A percentile compares a stretch with the other conserved stretches of the same genome.
Evolutionary conservation across 2,888 invertebrate species (phyloP).

Genomic region (Teleiodes luculella): DNA sequence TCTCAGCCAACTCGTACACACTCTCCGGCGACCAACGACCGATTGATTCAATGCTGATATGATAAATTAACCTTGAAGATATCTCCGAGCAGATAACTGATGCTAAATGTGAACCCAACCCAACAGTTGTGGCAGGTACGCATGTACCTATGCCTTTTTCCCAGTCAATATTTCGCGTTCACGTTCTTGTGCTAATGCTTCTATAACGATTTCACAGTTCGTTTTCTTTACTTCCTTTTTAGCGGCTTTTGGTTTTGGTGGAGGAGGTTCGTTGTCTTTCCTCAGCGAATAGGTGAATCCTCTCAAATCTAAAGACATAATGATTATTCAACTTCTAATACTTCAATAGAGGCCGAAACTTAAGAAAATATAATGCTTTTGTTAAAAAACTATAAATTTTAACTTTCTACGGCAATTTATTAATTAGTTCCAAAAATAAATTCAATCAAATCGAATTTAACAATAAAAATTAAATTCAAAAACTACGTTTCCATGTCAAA

Average conservation of each 20-base stretch:
- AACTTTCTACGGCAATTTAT: too few species aligned
- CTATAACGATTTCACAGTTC: neutral
- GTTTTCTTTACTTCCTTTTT: neutral
- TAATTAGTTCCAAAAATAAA: too few species aligned
- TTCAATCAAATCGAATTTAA: too few species aligned
- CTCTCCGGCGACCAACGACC: neutral
- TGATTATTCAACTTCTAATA: neutral
- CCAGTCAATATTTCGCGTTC: neutral
- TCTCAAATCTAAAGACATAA: neutral
- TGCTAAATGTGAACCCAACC: too few species aligned
- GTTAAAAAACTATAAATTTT: too few species aligned
- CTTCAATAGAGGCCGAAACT: neutral
- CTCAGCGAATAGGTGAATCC: neutral
- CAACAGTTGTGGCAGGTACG: too few species aligned
- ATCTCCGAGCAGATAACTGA: too few species aligned
- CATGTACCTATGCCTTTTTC: neutral
- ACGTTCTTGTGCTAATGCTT: neutral
- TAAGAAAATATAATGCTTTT: neutral
- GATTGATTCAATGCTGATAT: neutral
- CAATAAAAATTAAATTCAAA: too few species aligned
- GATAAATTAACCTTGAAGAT: neutral
- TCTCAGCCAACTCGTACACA: constrained; percentile 38
- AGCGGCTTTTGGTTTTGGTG: neutral
- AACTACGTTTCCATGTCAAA: too few species aligned
- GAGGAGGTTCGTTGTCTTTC: neutral